phyloP scores from a whole-genome alignment of 2,113 vertebrate species.

The Notothenia coriiceps region DNA sequence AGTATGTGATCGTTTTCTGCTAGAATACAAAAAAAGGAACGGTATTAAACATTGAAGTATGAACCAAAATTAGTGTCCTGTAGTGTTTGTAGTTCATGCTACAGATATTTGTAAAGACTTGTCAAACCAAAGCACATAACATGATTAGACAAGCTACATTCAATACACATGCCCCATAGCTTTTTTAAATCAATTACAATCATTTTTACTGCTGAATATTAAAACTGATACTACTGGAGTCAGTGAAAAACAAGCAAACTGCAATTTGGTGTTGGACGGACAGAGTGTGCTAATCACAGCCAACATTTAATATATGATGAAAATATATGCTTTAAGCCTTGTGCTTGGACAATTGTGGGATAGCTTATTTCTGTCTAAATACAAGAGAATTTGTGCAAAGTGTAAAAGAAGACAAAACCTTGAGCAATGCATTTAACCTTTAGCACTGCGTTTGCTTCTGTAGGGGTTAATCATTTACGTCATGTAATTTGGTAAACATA shows the following conservation, averaged over 20 bases:
- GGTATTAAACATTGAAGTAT: conserved; percentile 63
- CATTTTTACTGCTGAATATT: conserved; percentile 59
- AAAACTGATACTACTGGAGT: conserved; percentile 50
- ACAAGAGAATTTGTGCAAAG: conserved; percentile 30
- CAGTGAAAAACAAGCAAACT: conserved; percentile 61
- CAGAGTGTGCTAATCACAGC: conserved; percentile 47
- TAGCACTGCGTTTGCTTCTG: conserved; percentile 45
- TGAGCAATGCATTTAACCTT: conserved; percentile 35
- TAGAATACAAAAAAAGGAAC: conserved; percentile 60
- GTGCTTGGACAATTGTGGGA: conserved; percentile 75
- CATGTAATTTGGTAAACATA: conserved; percentile 48
- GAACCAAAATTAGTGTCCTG: conserved; percentile 61
- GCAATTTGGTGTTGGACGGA: conserved; percentile 71
- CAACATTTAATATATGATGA: conserved; percentile 43
- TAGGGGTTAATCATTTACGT: conserved; percentile 33
- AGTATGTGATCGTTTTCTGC: conserved; percentile 46
- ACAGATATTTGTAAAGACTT: conserved; percentile 65
- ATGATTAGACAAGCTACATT: conserved; percentile 78
- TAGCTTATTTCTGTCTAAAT: conserved; percentile 77
- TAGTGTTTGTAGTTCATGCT: conserved; percentile 69
- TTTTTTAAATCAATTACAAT: conserved; percentile 67
- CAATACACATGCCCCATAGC: conserved; percentile 79
- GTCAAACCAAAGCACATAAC: conserved; percentile 73
- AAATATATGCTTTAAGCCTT: conserved; percentile 62
- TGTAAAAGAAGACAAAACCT: conserved; percentile 56